Percentiles rank a stretch among this genome's conserved stretches.
Conservation (phyloP, 2,113 vertebrate species). For the Triplophysa tibetana region DNA sequence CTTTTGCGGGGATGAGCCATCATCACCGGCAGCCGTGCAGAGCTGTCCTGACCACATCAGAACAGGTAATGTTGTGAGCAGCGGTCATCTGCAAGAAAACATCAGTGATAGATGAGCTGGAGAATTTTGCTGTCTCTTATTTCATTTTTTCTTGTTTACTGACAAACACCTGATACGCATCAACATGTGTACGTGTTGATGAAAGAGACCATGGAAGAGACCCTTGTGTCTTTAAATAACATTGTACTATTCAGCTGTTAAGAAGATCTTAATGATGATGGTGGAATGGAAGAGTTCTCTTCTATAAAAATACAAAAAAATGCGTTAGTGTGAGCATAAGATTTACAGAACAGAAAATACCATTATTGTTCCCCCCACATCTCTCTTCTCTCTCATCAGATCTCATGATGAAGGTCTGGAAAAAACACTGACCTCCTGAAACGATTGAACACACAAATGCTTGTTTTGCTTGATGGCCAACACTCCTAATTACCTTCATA, state of each 20-base stretch:
- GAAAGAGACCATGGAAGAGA: not conserved
- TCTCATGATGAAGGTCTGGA: not conserved
- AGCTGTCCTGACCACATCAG: slow-evolving; percentile 37
- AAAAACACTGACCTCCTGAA: not conserved
- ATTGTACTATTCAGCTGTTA: not conserved
- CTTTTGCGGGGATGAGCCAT: slow-evolving; percentile 35
- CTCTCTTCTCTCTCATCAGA: not conserved
- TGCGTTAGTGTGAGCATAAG: too few relatives aligned
- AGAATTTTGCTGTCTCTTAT: slow-evolving; percentile 11
- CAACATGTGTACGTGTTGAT: not conserved
- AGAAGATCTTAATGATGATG: too few relatives aligned
- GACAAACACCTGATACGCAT: slow-evolving; percentile 4
- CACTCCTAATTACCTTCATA: too few relatives aligned
- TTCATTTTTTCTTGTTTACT: not conserved
- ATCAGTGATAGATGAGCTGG: slow-evolving; percentile 45
- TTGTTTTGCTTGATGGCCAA: too few relatives aligned
- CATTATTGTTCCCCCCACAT: not conserved
- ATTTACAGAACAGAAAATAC: too few relatives aligned
- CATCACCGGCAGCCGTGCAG: slow-evolving; percentile 35
- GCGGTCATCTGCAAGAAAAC: slow-evolving; percentile 24
- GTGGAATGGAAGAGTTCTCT: not conserved
- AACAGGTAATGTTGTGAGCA: slow-evolving; percentile 50
- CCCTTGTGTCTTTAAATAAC: not conserved
- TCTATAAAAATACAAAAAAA: not conserved
- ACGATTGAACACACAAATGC: too few relatives aligned